Evolutionary conservation across 2,888 invertebrate species (phyloP).

Genomic region (Drosophila niveifrons): DNA sequence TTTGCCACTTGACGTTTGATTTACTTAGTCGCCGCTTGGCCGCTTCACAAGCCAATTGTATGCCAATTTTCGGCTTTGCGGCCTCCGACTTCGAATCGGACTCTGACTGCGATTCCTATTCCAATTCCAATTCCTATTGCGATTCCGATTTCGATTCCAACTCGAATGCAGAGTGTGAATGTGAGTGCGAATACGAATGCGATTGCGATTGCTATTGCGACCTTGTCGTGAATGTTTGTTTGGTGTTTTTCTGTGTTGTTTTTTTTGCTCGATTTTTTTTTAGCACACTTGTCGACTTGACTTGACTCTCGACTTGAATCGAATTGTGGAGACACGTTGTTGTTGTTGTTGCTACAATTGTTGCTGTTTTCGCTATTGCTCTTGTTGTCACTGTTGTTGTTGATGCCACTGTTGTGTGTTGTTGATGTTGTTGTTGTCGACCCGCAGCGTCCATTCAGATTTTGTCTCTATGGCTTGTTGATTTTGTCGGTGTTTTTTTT

Average conservation of each 20-base stretch:
- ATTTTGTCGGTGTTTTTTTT: constrained; percentile 29
- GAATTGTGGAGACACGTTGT: constrained; percentile 29
- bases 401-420: constrained; percentile 13
- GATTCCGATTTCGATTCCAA: background rate
- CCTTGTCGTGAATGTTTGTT: constrained; percentile 61
- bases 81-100: constrained; percentile 34
- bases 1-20: constrained; percentile 64
- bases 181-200: constrained; percentile 7
- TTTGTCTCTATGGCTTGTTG: constrained; percentile 34
- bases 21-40: constrained; percentile 62
- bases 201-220: constrained; percentile 35
- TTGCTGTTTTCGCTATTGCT: constrained; percentile 1
- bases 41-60: constrained; percentile 77
- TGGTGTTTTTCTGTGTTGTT: background rate
- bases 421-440: constrained; percentile 24
- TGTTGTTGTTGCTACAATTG: constrained; percentile 22
- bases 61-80: constrained; percentile 72
- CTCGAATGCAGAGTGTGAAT: constrained; percentile 2
- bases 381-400: constrained; percentile 10
- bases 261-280: constrained; percentile 26
- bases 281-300: constrained; percentile 66
- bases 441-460: constrained; percentile 35
- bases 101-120: background rate
- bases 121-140: constrained; percentile 12
- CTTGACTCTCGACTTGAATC: constrained; percentile 29